Evolutionary conservation across 2,113 vertebrate genomes (phyloP).

Genomic region (Apus apus): DNA sequence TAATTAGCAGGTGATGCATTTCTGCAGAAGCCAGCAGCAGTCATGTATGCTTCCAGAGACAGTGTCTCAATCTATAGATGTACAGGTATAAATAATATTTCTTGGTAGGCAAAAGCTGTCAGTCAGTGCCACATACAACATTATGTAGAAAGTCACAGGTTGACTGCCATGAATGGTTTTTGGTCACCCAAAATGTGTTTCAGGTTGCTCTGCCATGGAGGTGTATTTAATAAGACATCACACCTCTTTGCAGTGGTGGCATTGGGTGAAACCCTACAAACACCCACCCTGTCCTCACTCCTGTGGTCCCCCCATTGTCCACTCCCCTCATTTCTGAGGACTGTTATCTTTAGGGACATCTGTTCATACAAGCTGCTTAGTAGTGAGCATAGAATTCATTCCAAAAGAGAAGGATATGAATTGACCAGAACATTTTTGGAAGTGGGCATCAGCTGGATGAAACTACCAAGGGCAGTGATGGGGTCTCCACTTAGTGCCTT

Average conservation of each 20-base stretch:
- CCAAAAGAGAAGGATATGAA: neutral
- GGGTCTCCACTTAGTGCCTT: neutral
- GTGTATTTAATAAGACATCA: neutral
- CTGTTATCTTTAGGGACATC: neutral
- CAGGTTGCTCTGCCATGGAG: neutral
- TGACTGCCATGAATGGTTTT: neutral
- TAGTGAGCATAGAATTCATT: neutral
- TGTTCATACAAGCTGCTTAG: neutral
- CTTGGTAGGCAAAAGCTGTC: neutral
- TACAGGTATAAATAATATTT: neutral
- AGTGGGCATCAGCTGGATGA: neutral
- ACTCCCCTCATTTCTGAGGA: neutral
- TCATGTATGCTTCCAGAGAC: neutral
- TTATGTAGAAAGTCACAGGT: neutral
- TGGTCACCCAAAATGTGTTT: neutral
- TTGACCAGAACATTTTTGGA: neutral
- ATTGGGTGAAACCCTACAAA: neutral
- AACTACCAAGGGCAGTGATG: neutral
- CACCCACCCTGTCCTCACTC: neutral
- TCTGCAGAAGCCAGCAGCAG: neutral
- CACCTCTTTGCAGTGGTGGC: neutral
- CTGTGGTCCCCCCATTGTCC: neutral
- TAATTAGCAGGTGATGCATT: neutral
- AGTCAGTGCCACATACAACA: fast-evolving
- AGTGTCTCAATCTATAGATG: neutral